Conservation (phyloP, 2,888 invertebrate genomes). For the Luperina nickerlii region DNA sequence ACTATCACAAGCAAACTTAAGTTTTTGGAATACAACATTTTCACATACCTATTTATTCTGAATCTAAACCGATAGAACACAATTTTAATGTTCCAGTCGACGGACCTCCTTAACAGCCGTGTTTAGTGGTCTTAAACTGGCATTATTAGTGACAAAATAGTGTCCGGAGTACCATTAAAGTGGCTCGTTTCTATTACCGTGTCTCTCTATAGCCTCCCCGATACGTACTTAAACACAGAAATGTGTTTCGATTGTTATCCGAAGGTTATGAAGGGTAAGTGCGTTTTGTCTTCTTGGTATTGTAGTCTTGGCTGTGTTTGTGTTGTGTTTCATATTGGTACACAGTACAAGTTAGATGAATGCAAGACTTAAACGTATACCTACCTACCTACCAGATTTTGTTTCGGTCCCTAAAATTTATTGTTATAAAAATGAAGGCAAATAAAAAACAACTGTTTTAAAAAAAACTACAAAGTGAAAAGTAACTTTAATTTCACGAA, state of each 20-base stretch:
- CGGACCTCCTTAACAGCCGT: constrained; percentile 63
- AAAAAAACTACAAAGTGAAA: too few relatives aligned
- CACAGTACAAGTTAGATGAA: background rate
- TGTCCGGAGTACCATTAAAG: constrained; percentile 70
- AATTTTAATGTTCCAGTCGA: constrained; percentile 56
- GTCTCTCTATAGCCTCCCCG: constrained; percentile 51
- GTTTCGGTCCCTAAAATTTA: background rate
- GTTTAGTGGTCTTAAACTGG: constrained; percentile 72
- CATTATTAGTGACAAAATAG: constrained; percentile 74
- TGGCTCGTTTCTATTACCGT: constrained; percentile 71
- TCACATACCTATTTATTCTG: background rate
- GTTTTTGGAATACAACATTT: background rate
- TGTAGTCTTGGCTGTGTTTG: constrained; percentile 21
- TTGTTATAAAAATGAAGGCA: background rate
- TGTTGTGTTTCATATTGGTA: constrained; percentile 2
- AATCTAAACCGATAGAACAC: constrained; percentile 44
- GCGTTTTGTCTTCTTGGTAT: constrained; percentile 38
- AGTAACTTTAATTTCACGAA: too few relatives aligned
- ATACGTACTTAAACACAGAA: constrained; percentile 63
- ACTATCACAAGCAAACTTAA: background rate
- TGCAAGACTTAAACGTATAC: background rate
- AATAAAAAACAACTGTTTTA: too few relatives aligned
- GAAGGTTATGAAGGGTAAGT: constrained; percentile 50
- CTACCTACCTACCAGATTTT: background rate
- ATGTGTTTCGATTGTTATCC: constrained; percentile 63